Percentiles rank a stretch among this genome's conserved stretches.
Conservation (phyloP, 2,113 vertebrate genomes). For the Syngnathoides biaculeatus region DNA sequence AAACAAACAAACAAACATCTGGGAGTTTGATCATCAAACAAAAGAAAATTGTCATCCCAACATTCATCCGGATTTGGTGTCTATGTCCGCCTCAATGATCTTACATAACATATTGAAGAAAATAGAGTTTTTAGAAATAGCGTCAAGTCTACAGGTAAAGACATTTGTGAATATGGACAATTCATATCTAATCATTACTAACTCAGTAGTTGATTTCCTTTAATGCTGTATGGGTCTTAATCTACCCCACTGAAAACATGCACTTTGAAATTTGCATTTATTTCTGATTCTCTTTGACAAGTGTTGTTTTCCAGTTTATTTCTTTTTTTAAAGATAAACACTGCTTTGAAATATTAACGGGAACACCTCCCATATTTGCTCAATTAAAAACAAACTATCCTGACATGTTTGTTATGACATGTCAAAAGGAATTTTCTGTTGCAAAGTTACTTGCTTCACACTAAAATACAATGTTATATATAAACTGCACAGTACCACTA, state of each 20-base stretch:
- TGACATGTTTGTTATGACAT: neutral
- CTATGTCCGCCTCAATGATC: slow-evolving; percentile 23
- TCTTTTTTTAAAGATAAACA: neutral
- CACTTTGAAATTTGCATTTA: neutral
- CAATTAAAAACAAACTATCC: neutral
- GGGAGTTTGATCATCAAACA: slow-evolving; percentile 8
- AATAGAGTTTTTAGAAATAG: neutral
- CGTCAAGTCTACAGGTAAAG: neutral
- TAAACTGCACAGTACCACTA: too few relatives aligned
- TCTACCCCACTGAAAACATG: neutral
- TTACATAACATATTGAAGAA: neutral
- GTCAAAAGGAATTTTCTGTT: neutral
- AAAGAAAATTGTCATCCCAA: neutral
- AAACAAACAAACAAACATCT: too few relatives aligned
- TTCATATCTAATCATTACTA: neutral
- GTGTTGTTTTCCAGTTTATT: neutral
- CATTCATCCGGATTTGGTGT: neutral
- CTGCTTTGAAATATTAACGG: neutral
- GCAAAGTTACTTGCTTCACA: neutral
- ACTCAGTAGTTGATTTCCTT: neutral
- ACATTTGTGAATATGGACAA: too few relatives aligned
- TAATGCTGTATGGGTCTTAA: neutral
- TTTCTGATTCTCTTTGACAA: neutral
- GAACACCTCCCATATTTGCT: neutral
- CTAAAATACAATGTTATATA: too few relatives aligned